phyloP scores from a whole-genome alignment of 2,113 vertebrate species.

The Dromaius novaehollandiae region DNA sequence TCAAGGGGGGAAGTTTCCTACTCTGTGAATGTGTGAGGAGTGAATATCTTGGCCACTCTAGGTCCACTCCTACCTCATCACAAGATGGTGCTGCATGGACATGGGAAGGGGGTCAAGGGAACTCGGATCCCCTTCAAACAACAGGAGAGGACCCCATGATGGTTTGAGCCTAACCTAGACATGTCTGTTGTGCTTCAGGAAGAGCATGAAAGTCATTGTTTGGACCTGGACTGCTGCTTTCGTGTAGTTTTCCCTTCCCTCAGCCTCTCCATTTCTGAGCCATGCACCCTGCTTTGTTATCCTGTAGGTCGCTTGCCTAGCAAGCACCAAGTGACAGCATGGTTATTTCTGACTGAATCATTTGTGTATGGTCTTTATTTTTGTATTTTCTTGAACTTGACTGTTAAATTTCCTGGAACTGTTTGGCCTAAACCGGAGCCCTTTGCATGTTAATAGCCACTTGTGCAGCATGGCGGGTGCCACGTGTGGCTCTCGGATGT shows the following conservation, averaged over 20 bases:
- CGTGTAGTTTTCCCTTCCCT: not conserved
- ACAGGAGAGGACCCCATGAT: not conserved
- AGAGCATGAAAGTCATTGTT: not conserved
- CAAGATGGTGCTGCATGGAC: rapidly evolving
- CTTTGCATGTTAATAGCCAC: not conserved
- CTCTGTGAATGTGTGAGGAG: not conserved
- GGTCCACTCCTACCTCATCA: not conserved
- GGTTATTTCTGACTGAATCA: not conserved
- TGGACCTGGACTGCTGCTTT: not conserved
- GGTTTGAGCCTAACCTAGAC: not conserved
- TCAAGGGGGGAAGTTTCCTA: not conserved
- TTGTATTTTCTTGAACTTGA: not conserved
- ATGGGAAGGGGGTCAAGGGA: not conserved
- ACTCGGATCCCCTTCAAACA: not conserved
- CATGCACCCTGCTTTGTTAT: rapidly evolving
- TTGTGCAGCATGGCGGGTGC: not conserved
- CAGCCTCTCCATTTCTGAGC: rapidly evolving
- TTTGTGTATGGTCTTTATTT: not conserved
- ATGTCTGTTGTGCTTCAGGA: rapidly evolving
- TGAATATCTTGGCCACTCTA: not conserved
- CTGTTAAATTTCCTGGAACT: constrained; percentile 51
- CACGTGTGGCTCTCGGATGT: constrained; percentile 19
- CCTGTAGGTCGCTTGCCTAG: not conserved
- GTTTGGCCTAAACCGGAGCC: not conserved
- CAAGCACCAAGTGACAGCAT: rapidly evolving